Evolutionary conservation across 2,113 vertebrate genomes (phyloP).

Genomic region (Hiodon tergisus): DNA sequence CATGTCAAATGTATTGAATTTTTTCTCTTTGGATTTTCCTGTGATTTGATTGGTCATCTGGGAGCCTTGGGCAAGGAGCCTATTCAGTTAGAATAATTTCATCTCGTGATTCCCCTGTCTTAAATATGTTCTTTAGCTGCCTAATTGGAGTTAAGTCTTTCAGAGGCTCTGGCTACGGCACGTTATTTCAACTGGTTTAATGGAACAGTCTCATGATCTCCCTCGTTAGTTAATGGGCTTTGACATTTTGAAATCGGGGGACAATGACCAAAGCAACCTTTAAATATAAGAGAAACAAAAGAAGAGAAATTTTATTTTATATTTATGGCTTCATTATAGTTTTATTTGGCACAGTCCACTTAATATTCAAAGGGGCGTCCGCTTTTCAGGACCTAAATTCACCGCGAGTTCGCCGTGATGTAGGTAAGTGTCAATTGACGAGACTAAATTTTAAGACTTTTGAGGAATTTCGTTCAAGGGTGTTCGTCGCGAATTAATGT

Average conservation of each 20-base stretch:
- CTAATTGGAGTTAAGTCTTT: not conserved
- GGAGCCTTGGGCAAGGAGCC: conserved; percentile 15
- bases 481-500: no score
- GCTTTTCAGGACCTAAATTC: conserved; percentile 23
- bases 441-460: not conserved
- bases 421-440: conserved; percentile 47
- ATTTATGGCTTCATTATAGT: conserved; percentile 56
- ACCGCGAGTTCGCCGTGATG: conserved; percentile 48
- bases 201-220: conserved; percentile 8
- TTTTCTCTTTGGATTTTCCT: not conserved
- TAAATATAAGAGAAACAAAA: conserved; percentile 45
- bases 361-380: conserved; percentile 46
- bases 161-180: not conserved
- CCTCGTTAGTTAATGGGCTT: not conserved
- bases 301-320: conserved; percentile 55
- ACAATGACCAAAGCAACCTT: conserved; percentile 35
- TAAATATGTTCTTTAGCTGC: conserved; percentile 15
- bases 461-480: no score
- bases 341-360: conserved; percentile 51
- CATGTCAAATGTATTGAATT: not conserved
- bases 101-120: conserved; percentile 25
- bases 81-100: conserved; percentile 14
- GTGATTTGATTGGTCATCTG: conserved; percentile 7
- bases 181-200: not conserved
- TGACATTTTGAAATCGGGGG: not conserved